These are phyloP conservation scores for Indri indri DNA, from an alignment of 2,113 vertebrate species.

Conservation along the genomic window DNA sequence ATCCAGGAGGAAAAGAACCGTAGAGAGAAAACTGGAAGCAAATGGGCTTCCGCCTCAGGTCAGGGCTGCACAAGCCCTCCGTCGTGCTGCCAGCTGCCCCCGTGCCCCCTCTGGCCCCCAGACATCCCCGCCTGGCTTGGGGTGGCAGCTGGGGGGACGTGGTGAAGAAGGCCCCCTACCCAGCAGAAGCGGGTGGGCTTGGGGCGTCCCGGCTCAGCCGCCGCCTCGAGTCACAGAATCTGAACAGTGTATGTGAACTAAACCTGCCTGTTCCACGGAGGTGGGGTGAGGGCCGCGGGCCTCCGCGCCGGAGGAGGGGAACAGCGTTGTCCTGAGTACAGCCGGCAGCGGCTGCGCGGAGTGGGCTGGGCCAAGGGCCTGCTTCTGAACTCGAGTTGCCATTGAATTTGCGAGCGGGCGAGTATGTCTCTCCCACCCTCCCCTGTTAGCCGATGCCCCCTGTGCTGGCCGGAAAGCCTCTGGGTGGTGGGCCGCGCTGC, in stretches of 20 bases:
- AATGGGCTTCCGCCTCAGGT: neutral
- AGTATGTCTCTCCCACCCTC: neutral
- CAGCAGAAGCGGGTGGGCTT: neutral
- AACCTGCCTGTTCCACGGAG: neutral
- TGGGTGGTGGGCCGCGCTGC: neutral
- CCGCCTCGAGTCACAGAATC: slow-evolving; percentile 59
- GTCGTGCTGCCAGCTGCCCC: neutral
- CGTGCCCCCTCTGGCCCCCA: neutral
- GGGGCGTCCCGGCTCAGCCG: neutral
- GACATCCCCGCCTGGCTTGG: neutral
- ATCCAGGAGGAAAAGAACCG: neutral
- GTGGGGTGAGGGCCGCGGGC: neutral
- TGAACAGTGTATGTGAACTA: slow-evolving; percentile 74
- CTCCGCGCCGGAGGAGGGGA: neutral
- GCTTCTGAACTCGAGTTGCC: slow-evolving; percentile 59
- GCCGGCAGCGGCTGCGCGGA: slow-evolving; percentile 58
- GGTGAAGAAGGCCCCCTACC: neutral
- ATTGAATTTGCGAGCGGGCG: slow-evolving; percentile 21
- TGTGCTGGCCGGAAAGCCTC: neutral
- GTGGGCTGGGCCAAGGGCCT: slow-evolving; percentile 32
- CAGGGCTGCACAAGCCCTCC: slow-evolving; percentile 24
- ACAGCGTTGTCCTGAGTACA: slow-evolving; percentile 68
- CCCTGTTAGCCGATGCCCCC: neutral
- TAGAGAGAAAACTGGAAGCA: neutral
- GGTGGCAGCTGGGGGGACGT: neutral